Base-by-base conservation (phyloP, 2,888 invertebrate species). In the Hirtodrosophila duncani region DNA sequence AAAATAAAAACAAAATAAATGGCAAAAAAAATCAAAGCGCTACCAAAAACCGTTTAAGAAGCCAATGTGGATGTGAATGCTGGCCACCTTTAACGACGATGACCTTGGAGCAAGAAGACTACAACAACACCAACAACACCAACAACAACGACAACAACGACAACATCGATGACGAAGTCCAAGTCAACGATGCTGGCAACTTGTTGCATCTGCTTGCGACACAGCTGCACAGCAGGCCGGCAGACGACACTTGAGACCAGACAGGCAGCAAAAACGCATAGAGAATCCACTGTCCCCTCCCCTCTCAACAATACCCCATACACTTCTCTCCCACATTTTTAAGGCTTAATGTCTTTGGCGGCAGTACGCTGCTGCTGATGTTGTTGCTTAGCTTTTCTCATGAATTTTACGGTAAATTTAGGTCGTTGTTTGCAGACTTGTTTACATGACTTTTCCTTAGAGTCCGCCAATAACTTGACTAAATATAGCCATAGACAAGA, bases 321-420 rank as follows among this genome's bases (percentile, higher is more conserved):
- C 18, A 1, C 8, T 9, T 5, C n/a, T n/a, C 27, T n/a, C n/a
- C 11, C 13, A 10, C n/a, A 16, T 23, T 51, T 36, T 58, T 48
- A 36, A 26, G 48, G 58, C 58, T 57, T 14, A 26, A 8, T 17
- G 31, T 51, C 49, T 58, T 59, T 46, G 51, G 42, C 64, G 39
- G 44, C 57, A 52, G 63, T 63, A 53, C 31, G 51, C 58, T 50
- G 48, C 44, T 42, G 51, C 58, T 50, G 48, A 49, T 42, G 48
- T 45, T 39, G 49, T 33, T 30, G 27, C 38, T 6, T 33, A 45
- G 44, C 42, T 80, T 67, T 74, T 81, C 74, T 78, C 74, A 74
- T 70, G 78, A 61, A 74, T 59, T 74, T 78, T 81, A 74, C 74
- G 66, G 79, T 74, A 66, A 63, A 81, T 81, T 74, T 74, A 79